Evolutionary conservation across 1,140 invertebrate species (phyloP).

Genomic region (Drosophila azteca): DNA sequence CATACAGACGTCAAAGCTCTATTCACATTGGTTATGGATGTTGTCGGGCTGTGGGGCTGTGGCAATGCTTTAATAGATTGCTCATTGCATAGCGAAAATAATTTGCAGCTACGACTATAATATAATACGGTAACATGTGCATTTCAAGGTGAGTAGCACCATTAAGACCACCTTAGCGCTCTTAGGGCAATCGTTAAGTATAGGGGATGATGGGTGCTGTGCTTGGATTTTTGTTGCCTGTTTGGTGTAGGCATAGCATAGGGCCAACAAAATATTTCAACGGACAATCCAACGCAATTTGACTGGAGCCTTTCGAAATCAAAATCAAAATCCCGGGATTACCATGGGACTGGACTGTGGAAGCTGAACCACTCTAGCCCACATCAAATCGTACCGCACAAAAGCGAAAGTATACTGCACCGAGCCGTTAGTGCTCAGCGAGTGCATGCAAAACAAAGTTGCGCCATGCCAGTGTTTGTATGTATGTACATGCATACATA

Average conservation of each 20-base stretch:
- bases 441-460: conserved; percentile 51
- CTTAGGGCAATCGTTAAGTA: conserved; percentile 29
- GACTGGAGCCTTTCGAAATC: conserved; percentile 38
- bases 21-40: conserved; percentile 46
- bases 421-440: neutral
- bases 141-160: conserved; percentile 63
- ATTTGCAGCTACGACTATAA: conserved; percentile 38
- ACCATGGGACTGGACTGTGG: conserved; percentile 7
- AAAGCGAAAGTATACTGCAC: conserved; percentile 67
- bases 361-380: conserved; percentile 51
- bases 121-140: conserved; percentile 34
- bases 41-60: conserved; percentile 15
- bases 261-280: conserved; percentile 28
- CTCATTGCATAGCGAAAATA: conserved; percentile 57
- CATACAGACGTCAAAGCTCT: conserved; percentile 52
- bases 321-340: conserved; percentile 38
- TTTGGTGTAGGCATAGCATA: conserved; percentile 20
- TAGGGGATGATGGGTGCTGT: conserved; percentile 20
- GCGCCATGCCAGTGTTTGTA: conserved; percentile 38
- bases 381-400: conserved; percentile 51
- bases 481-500: neutral
- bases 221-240: conserved; percentile 5
- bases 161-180: conserved; percentile 22
- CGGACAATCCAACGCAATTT: conserved; percentile 48
- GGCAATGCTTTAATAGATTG: conserved; percentile 48